Conservation (phyloP, 2,888 invertebrate species). For the Gibbula magus region DNA sequence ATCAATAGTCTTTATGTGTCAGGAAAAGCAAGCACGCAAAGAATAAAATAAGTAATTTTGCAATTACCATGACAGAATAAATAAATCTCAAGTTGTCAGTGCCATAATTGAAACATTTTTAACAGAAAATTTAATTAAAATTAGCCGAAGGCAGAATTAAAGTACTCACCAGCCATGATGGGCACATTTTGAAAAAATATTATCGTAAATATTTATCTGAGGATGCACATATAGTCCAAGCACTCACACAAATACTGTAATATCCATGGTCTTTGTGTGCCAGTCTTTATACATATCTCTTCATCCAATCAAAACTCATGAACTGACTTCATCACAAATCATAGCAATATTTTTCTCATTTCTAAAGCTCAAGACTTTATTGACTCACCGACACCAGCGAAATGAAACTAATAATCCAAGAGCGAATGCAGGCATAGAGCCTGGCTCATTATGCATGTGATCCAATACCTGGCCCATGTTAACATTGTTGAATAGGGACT, state of each 20-base stretch:
- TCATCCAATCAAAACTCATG: neutral
- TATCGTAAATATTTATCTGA: too few species aligned
- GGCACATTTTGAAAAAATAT: neutral
- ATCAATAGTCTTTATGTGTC: too few species aligned
- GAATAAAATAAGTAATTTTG: too few species aligned
- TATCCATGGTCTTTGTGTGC: too few species aligned
- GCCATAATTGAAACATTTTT: neutral
- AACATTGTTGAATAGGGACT: neutral
- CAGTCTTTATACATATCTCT: too few species aligned
- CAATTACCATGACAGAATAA: too few species aligned
- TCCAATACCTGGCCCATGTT: neutral
- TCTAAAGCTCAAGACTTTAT: neutral
- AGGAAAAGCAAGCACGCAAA: too few species aligned
- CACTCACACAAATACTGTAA: too few species aligned
- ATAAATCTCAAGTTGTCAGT: too few species aligned
- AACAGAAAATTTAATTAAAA: neutral
- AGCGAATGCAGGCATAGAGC: neutral
- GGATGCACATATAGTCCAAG: too few species aligned
- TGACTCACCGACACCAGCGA: neutral
- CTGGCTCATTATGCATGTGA: neutral
- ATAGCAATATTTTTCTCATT: neutral
- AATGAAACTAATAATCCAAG: neutral
- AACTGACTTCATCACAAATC: neutral
- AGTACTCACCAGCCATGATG: slow-evolving; percentile 5
- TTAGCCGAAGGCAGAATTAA: too few species aligned